Evolutionary conservation across 2,113 vertebrate species (phyloP).

Genomic region (Monarcha castaneiventris): DNA sequence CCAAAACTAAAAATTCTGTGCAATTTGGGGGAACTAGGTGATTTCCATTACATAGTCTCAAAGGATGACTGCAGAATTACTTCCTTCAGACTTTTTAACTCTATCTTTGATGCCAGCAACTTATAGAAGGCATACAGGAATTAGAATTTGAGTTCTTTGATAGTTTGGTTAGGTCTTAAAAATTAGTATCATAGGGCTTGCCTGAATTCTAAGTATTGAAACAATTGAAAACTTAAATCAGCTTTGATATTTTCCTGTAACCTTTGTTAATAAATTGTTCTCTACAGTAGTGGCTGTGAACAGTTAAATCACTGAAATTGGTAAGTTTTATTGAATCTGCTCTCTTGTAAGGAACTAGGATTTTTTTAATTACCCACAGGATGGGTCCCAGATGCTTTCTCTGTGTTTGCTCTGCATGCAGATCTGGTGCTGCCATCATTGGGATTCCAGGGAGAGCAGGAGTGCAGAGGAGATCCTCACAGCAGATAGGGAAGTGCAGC

Average conservation of each 20-base stretch:
- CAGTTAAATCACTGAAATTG: neutral
- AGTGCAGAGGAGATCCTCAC: neutral
- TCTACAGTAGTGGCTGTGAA: neutral
- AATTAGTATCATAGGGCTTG: rapidly evolving
- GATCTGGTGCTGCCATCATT: neutral
- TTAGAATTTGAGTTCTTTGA: neutral
- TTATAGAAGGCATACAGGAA: neutral
- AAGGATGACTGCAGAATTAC: neutral
- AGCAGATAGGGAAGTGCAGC: neutral
- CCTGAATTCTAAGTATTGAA: neutral
- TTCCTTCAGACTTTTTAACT: neutral
- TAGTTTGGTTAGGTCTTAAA: neutral
- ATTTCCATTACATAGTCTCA: neutral
- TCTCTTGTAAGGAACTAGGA: neutral
- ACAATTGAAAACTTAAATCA: neutral
- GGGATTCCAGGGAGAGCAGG: neutral
- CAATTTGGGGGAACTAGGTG: neutral
- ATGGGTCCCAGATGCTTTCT: neutral
- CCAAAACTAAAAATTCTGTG: neutral
- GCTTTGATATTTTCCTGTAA: neutral
- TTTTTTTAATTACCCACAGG: neutral
- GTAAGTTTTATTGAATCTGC: neutral
- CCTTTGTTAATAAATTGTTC: neutral
- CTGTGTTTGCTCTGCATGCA: neutral
- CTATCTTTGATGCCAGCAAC: neutral